These are phyloP conservation scores for Neosilurus mollespiculum DNA, from an alignment of 2,797 vertebrate genomes.

Conservation along the genomic window DNA sequence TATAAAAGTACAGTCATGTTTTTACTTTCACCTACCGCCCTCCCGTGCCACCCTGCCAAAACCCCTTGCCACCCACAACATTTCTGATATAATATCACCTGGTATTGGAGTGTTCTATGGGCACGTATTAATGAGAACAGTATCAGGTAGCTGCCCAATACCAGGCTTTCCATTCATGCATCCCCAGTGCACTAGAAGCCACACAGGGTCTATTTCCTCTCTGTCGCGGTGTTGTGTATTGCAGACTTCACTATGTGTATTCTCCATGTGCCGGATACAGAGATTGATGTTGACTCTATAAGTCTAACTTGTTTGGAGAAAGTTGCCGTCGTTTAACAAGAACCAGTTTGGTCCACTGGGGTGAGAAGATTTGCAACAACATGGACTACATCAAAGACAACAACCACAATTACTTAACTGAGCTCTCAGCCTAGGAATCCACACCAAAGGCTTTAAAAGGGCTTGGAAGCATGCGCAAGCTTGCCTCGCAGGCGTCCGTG, in stretches of 20 bases:
- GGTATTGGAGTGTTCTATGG: not conserved
- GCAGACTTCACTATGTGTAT: not conserved
- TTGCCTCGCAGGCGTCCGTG: slow-evolving; percentile 20
- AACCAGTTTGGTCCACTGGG: slow-evolving; percentile 75
- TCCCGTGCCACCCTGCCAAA: too few species aligned
- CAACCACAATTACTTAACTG: slow-evolving; percentile 73
- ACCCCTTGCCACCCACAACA: too few species aligned
- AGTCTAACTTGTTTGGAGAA: slow-evolving; percentile 64
- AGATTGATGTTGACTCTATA: slow-evolving; percentile 73
- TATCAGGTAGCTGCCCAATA: not conserved
- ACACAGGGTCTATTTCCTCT: too few species aligned
- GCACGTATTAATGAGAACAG: not conserved
- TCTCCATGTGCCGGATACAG: slow-evolving; percentile 44
- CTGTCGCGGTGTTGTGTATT: too few species aligned
- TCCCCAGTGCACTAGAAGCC: not conserved
- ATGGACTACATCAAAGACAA: slow-evolving; percentile 73
- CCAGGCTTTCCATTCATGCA: not conserved
- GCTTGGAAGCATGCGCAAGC: slow-evolving; percentile 21
- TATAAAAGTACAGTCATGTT: too few species aligned
- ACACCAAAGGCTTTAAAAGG: slow-evolving; percentile 42
- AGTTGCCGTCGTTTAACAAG: slow-evolving; percentile 75
- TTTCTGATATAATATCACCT: not conserved
- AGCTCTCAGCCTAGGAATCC: slow-evolving; percentile 62
- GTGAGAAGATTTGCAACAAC: slow-evolving; percentile 67
- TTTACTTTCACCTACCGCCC: too few species aligned